Percentiles rank a stretch among this genome's conserved stretches.
Conservation (phyloP, 1,140 invertebrate genomes). For the Belonocnema kinseyi region DNA sequence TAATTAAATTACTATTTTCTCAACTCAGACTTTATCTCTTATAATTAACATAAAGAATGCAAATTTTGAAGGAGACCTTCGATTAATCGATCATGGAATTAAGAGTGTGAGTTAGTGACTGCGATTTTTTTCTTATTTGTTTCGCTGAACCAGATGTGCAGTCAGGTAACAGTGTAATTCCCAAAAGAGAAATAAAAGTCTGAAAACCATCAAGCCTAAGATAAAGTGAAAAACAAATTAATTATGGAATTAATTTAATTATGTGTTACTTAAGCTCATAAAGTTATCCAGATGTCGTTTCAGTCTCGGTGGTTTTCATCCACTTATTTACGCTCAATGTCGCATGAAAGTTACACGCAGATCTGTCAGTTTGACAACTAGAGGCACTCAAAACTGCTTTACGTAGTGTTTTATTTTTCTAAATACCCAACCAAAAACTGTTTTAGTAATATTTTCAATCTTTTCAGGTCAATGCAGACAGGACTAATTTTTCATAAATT, state of each 20-base stretch:
- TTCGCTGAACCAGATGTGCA: slow-evolving; percentile 72
- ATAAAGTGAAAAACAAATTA: background rate
- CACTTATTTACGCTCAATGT: slow-evolving; percentile 49
- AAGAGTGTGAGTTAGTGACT: slow-evolving; percentile 54
- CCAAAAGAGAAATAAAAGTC: slow-evolving; percentile 53
- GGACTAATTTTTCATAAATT: no score
- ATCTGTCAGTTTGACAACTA: slow-evolving; percentile 42
- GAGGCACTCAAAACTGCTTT: slow-evolving; percentile 28
- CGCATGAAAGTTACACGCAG: slow-evolving; percentile 53
- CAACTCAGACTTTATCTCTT: no score
- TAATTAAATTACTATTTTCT: no score
- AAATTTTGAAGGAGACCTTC: slow-evolving; percentile 41
- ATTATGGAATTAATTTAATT: background rate
- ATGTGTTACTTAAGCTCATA: background rate
- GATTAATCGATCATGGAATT: slow-evolving; percentile 38
- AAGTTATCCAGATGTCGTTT: background rate
- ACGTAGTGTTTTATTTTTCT: background rate
- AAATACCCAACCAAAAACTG: background rate
- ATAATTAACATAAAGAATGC: background rate
- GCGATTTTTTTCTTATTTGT: slow-evolving; percentile 68
- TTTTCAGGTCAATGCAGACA: no score
- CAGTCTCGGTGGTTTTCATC: slow-evolving; percentile 43
- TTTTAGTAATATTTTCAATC: background rate
- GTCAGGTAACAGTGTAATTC: slow-evolving; percentile 67
- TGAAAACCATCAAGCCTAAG: slow-evolving; percentile 3